Percentiles rank a stretch among this genome's conserved stretches.
Conservation (phyloP, 2,888 invertebrate species). For the Drosophila buzzatii region DNA sequence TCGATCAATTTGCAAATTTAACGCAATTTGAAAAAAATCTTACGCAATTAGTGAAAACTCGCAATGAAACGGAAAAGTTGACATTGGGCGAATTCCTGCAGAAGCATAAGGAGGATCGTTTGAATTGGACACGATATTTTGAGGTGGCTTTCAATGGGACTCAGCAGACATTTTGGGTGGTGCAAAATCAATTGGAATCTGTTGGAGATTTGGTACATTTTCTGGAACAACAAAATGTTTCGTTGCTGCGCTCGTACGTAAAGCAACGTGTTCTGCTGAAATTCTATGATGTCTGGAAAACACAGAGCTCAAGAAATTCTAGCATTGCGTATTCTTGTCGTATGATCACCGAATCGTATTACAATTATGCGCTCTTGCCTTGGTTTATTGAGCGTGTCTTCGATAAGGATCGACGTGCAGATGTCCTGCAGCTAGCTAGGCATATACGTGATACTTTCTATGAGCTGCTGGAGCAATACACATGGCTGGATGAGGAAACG, state of each 20-base stretch:
- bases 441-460: slow-evolving; percentile 76
- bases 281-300: slow-evolving; percentile 75
- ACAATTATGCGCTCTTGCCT: slow-evolving; percentile 77
- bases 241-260: slow-evolving; percentile 65
- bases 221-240: slow-evolving; percentile 43
- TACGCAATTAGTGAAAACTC: slow-evolving; percentile 38
- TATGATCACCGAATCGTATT: slow-evolving; percentile 69
- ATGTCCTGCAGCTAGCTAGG: slow-evolving; percentile 72
- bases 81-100: slow-evolving; percentile 64
- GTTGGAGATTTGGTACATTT: slow-evolving; percentile 67
- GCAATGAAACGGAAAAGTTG: slow-evolving; percentile 64
- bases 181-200: slow-evolving; percentile 67
- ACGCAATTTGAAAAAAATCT: slow-evolving; percentile 74
- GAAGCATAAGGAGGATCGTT: slow-evolving; percentile 70
- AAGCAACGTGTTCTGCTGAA: slow-evolving; percentile 74
- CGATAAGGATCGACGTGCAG: slow-evolving; percentile 73
- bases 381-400: slow-evolving; percentile 82
- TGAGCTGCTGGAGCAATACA: slow-evolving; percentile 71
- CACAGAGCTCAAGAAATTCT: slow-evolving; percentile 44
- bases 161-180: slow-evolving; percentile 59
- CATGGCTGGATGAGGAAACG: slow-evolving; percentile 82
- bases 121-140: slow-evolving; percentile 80
- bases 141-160: slow-evolving; percentile 80
- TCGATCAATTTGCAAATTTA: slow-evolving; percentile 53
- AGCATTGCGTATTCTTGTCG: slow-evolving; percentile 70